Evolutionary conservation across 2,113 vertebrate genomes (phyloP).

Genomic region (Micronycteris hirsuta): DNA sequence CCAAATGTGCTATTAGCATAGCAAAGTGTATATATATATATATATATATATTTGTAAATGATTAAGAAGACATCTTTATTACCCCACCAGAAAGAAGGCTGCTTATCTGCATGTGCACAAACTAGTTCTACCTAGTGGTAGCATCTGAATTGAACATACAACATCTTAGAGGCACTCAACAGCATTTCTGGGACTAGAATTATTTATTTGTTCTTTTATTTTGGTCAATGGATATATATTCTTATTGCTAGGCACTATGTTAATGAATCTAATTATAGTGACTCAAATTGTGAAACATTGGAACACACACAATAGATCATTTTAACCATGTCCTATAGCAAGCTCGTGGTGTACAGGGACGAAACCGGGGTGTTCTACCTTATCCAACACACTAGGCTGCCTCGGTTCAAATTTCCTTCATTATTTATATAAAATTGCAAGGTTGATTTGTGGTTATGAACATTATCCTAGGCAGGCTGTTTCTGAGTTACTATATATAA

Average conservation of each 20-base stretch:
- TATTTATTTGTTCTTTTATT: not conserved
- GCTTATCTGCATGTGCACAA: not conserved
- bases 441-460: not conserved
- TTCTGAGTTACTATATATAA: slow-evolving; percentile 18
- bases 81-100: not conserved
- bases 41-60: too few species aligned
- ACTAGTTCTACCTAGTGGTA: not conserved
- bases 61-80: not conserved
- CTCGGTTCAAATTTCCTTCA: not conserved
- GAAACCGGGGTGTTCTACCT: not conserved
- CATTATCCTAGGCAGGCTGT: not conserved
- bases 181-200: not conserved
- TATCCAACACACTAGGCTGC: not conserved
- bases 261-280: not conserved
- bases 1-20: not conserved
- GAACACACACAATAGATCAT: not conserved
- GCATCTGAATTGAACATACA: not conserved
- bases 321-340: not conserved
- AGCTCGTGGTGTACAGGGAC: not conserved
- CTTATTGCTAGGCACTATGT: not conserved
- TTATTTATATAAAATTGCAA: slow-evolving; percentile 32
- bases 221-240: not conserved
- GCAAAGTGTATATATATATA: too few species aligned
- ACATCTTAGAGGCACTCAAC: not conserved
- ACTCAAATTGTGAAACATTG: not conserved